phyloP scores from a whole-genome alignment of 1,140 invertebrate species.

The Hyles euphorbiae region DNA sequence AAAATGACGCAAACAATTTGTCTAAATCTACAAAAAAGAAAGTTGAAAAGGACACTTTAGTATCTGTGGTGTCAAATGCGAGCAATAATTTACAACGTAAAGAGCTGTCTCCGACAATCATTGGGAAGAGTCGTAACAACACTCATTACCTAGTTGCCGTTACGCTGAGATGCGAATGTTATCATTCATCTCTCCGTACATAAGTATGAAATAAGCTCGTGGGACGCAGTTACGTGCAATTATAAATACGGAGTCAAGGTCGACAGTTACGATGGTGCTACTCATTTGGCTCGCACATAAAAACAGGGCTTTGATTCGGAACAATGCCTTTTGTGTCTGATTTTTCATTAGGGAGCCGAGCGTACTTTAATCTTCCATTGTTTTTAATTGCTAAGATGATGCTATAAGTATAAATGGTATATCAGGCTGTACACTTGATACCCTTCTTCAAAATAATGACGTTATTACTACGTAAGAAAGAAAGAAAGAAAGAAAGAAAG shows the following conservation, averaged over 20 bases:
- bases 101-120: no score
- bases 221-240: slow-evolving; percentile 38
- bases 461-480: no score
- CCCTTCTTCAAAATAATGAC: no score
- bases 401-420: no score
- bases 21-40: no score
- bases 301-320: slow-evolving; percentile 1
- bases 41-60: no score
- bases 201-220: slow-evolving; percentile 36
- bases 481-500: no score
- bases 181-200: slow-evolving; percentile 11
- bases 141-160: background rate
- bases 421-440: no score
- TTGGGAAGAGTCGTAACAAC: background rate
- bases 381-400: no score
- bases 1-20: no score
- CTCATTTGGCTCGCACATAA: slow-evolving; percentile 21
- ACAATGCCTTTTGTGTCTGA: slow-evolving; percentile 17
- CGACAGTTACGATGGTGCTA: slow-evolving; percentile 22
- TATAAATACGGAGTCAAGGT: slow-evolving; percentile 46
- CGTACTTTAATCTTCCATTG: background rate
- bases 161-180: slow-evolving; percentile 2
- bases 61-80: no score
- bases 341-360: slow-evolving; percentile 5
- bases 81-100: no score